Base-by-base conservation (phyloP, 1,140 invertebrate species). In the Macrosteles quadrilineatus region DNA sequence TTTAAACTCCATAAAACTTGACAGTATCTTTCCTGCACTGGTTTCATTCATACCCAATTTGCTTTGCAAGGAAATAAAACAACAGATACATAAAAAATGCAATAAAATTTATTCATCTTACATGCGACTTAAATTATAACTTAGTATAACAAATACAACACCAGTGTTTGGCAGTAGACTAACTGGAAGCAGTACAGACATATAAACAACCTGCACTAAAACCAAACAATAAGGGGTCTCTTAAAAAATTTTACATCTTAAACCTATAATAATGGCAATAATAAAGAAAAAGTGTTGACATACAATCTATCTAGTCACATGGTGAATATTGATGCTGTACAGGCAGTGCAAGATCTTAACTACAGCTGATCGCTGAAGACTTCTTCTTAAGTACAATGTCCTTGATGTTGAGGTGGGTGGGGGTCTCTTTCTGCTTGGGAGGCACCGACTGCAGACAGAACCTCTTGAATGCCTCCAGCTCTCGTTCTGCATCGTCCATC, bases 391-490 rank as follows among this genome's bases (percentile, higher is more conserved):
- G 78, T 67, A 89, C 86, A 76, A 90, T 88, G 75, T 91, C 88
- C 82, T 90, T 90, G 73, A 90, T 81, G 79, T 90, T 90, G 55
- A 91, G 82, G 77, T 89, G 87, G 62, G 91, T 88, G 4, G 32
- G 32, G 74, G 86, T 86, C 74, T 90, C 87, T 78, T 89, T 89
- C 43, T 84, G 81, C 71, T 87, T 83, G 0, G 85, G 85, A 45
- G 89, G 88, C 71, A 90, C 85, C 4, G 88, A 89, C 73, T 91
- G 88, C 50, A 88, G 85, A 74, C 90, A 91, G 80, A 92, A 92
- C 73, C 90, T 84, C 79, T 92, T 92, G 79, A 92, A 92, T 45
- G 88, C 90, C 79, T 92, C 90, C 72, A 92, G 78, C 78, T 92
- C 90, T 45, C 87, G 81, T 74, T 92, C 91, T 47, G 86, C 86